These are phyloP conservation scores for Tamias sibiricus DNA, from an alignment of 2,113 vertebrate genomes.

Conservation along the genomic window DNA sequence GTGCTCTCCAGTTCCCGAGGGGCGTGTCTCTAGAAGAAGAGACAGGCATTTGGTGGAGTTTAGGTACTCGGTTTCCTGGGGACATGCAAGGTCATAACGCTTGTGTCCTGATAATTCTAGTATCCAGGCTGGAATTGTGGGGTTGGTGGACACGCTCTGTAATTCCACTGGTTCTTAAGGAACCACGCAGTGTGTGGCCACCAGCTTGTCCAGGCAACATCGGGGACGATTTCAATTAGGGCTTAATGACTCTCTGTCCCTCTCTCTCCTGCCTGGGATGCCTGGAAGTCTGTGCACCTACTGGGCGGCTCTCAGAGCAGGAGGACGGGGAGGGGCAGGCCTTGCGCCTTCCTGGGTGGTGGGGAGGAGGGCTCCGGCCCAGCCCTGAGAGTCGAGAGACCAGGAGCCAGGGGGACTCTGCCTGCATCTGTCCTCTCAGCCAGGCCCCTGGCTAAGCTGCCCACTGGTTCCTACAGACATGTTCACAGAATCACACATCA, in stretches of 20 bases:
- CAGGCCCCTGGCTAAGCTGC: too few relatives aligned
- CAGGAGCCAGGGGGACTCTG: background rate
- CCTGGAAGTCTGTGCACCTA: background rate
- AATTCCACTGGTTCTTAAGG: background rate
- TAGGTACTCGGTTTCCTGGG: accelerated
- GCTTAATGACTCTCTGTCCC: background rate
- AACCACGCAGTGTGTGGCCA: background rate
- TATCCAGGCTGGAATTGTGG: background rate
- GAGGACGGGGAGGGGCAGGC: accelerated
- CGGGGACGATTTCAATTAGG: background rate
- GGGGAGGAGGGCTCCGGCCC: too few relatives aligned
- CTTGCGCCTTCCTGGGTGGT: background rate
- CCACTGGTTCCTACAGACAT: background rate
- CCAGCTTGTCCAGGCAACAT: accelerated
- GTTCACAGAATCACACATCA: constrained; percentile 1
- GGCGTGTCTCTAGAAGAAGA: background rate
- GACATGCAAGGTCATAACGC: background rate
- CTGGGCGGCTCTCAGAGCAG: background rate
- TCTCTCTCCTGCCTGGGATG: background rate
- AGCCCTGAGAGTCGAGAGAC: background rate
- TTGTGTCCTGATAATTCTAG: background rate
- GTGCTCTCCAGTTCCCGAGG: accelerated
- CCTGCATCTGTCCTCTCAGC: background rate
- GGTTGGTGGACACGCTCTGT: accelerated
- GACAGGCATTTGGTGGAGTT: too few relatives aligned